Conservation (phyloP, 2,888 invertebrate species). For the Rotaria macrura region DNA sequence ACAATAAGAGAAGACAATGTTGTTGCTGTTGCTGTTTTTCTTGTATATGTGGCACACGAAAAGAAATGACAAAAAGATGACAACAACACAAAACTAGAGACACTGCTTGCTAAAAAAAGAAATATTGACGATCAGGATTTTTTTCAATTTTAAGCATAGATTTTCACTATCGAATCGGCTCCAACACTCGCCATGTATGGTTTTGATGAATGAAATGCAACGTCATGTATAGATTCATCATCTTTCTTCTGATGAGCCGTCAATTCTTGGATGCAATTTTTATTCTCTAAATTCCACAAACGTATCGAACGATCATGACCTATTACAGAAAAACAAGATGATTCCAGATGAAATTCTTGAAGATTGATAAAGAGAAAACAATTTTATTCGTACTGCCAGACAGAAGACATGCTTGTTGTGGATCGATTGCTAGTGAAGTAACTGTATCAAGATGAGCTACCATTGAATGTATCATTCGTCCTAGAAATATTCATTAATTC, state of each 20-base stretch:
- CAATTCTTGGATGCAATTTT: slow-evolving; percentile 97
- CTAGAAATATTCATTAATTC: slow-evolving; percentile 46
- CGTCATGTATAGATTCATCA: slow-evolving; percentile 95
- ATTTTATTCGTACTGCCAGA: slow-evolving; percentile 64
- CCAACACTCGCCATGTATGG: slow-evolving; percentile 97
- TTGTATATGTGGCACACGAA: not conserved
- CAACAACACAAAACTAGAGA: not conserved
- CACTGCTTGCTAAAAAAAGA: not conserved
- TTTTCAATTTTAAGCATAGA: slow-evolving; percentile 59
- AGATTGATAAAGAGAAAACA: too few relatives aligned
- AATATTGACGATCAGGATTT: not conserved
- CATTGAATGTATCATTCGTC: slow-evolving; percentile 89
- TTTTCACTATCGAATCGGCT: slow-evolving; percentile 95
- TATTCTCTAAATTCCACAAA: slow-evolving; percentile 66
- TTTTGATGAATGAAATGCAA: slow-evolving; percentile 95
- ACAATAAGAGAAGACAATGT: not conserved
- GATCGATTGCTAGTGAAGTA: slow-evolving; percentile 91
- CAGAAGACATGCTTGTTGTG: slow-evolving; percentile 90
- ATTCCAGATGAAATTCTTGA: slow-evolving; percentile 32
- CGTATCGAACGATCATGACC: slow-evolving; percentile 57
- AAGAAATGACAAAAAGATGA: not conserved
- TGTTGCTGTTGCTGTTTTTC: too few relatives aligned
- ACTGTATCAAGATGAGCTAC: slow-evolving; percentile 97
- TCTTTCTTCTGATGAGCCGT: slow-evolving; percentile 98
- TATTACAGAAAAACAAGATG: slow-evolving; percentile 36